Percentiles rank a stretch among this genome's conserved stretches.
These are phyloP conservation scores for Bombus superbus DNA, from an alignment of 1,140 invertebrate species.

Conservation along the genomic window DNA sequence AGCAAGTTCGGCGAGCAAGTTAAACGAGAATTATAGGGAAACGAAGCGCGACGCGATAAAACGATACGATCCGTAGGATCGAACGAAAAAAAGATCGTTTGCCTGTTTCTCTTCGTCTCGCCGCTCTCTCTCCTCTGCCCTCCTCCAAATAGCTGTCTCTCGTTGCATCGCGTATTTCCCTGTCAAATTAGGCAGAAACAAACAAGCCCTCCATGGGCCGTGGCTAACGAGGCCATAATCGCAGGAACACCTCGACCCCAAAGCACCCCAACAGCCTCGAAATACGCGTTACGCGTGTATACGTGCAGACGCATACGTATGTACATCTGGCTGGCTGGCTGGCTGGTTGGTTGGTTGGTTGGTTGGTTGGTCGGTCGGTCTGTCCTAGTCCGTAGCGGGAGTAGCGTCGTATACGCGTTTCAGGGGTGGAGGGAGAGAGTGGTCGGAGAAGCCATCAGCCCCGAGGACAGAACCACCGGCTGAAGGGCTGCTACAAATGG, in stretches of 20 bases:
- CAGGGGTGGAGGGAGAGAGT: neutral
- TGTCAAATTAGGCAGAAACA: conserved; percentile 66
- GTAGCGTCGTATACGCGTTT: neutral
- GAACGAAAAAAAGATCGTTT: neutral
- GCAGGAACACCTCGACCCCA: conserved; percentile 65
- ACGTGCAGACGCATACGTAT: neutral
- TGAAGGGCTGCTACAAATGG: conserved; percentile 69
- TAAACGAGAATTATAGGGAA: neutral
- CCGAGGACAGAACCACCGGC: conserved; percentile 31
- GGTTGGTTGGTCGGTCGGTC: too few relatives aligned
- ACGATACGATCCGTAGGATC: conserved; percentile 9
- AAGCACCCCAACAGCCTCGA: conserved; percentile 41
- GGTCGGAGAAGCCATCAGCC: conserved; percentile 46
- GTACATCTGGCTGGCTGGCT: conserved; percentile 7
- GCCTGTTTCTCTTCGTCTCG: too few relatives aligned
- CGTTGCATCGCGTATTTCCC: conserved; percentile 22
- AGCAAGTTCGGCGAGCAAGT: too few relatives aligned
- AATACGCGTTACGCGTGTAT: neutral
- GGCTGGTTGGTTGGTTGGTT: too few relatives aligned
- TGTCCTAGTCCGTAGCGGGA: neutral
- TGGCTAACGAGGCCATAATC: conserved; percentile 73
- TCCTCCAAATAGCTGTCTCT: neutral
- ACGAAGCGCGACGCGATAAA: neutral
- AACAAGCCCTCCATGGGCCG: conserved; percentile 66
- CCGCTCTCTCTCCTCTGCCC: neutral